Evolutionary conservation across 2,797 vertebrate genomes (phyloP).

Genomic region (Enteromius afrohamiltoni): DNA sequence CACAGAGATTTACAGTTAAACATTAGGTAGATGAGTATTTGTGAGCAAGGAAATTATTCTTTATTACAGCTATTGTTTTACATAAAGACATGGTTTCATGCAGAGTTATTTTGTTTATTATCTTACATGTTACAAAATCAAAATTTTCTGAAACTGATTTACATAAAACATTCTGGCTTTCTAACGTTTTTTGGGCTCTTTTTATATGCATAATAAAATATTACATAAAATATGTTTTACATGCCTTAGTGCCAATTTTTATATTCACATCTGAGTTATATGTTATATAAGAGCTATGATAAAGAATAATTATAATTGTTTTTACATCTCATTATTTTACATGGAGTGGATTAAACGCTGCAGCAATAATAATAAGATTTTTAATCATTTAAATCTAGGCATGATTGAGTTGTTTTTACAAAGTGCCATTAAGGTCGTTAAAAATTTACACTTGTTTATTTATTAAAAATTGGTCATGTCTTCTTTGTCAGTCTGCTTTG

Average conservation of each 20-base stretch:
- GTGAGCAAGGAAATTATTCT: neutral
- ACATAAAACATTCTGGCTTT: neutral
- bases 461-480: neutral
- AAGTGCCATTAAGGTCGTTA: neutral
- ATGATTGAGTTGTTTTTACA: neutral
- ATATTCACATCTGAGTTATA: neutral
- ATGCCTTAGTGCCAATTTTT: neutral
- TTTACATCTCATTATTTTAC: neutral
- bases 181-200: neutral
- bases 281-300: neutral
- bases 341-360: neutral
- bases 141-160: neutral
- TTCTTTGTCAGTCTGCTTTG: neutral
- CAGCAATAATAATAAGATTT: neutral
- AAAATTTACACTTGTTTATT: neutral
- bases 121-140: neutral
- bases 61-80: conserved; percentile 9
- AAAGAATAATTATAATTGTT: neutral
- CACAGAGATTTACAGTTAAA: conserved; percentile 8
- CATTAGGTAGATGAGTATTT: neutral
- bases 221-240: neutral
- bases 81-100: conserved; percentile 9
- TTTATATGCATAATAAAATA: neutral
- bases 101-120: neutral
- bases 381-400: neutral